A percentile compares a stretch with the other conserved stretches of the same genome.
Evolutionary conservation across 2,797 vertebrate genomes (phyloP).

Genomic region (Cossypha heuglini): DNA sequence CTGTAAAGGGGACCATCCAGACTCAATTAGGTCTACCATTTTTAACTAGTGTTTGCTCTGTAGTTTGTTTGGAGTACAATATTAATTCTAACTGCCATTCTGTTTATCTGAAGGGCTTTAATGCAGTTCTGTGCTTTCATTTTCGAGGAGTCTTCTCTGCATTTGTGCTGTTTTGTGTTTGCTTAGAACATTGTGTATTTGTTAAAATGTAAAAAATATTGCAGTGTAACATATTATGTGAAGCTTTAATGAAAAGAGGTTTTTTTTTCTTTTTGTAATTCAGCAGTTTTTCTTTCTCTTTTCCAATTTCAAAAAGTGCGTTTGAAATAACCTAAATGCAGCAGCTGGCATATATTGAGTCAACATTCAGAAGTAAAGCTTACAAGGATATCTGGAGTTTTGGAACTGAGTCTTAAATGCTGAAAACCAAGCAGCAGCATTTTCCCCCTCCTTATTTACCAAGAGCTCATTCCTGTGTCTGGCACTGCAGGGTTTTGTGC

Average conservation of each 20-base stretch:
- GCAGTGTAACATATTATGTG: not conserved
- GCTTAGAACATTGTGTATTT: not conserved
- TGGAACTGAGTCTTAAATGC: not conserved
- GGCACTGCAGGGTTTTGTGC: not conserved
- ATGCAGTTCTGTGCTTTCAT: not conserved
- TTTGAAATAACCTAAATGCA: not conserved
- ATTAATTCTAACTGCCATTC: conserved; percentile 27
- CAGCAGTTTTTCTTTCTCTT: not conserved
- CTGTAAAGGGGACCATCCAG: conserved; percentile 55
- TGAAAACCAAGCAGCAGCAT: not conserved
- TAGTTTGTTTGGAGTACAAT: conserved; percentile 25
- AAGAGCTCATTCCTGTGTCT: not conserved
- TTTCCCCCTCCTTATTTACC: not conserved
- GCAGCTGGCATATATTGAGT: not conserved
- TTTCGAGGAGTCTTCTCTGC: not conserved
- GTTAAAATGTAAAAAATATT: not conserved
- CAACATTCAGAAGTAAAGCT: not conserved
- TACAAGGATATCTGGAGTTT: not conserved
- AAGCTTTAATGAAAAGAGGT: not conserved
- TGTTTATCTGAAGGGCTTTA: not conserved
- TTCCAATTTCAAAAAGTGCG: not conserved
- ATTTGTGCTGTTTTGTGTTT: not conserved
- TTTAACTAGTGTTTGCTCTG: conserved; percentile 48
- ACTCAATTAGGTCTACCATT: conserved; percentile 64
- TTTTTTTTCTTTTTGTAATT: not conserved